These are phyloP conservation scores for Hemibagrus guttatus DNA, from an alignment of 2,797 vertebrate species.

Conservation along the genomic window DNA sequence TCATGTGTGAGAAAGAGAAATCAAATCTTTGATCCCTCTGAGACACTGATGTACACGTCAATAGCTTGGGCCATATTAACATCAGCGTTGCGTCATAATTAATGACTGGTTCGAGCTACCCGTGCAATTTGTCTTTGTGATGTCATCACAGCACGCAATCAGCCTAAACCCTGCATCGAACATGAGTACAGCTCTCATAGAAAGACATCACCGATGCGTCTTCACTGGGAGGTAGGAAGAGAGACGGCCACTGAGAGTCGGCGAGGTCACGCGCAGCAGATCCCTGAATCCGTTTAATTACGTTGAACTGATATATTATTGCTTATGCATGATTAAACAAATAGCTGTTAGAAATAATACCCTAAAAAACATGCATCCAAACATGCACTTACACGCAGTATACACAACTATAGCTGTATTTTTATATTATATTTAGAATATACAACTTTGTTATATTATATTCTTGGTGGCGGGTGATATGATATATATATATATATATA, in stretches of 20 bases:
- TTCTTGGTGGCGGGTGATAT: too few relatives aligned
- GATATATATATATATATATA: too few relatives aligned
- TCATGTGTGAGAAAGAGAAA: conserved; percentile 51
- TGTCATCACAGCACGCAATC: too few relatives aligned
- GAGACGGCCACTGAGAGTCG: not conserved
- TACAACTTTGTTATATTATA: too few relatives aligned
- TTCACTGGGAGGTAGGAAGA: too few relatives aligned
- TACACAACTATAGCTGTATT: not conserved
- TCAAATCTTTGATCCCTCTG: conserved; percentile 37
- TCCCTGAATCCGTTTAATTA: not conserved
- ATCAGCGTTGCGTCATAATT: not conserved
- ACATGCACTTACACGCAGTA: not conserved
- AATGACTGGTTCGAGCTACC: not conserved
- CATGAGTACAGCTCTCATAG: too few relatives aligned
- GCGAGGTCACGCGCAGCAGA: not conserved
- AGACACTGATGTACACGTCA: not conserved
- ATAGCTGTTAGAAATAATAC: not conserved
- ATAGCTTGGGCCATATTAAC: conserved; percentile 23
- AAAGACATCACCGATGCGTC: too few relatives aligned
- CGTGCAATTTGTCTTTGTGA: too few relatives aligned
- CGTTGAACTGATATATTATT: not conserved
- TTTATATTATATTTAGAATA: not conserved
- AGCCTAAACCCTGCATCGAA: too few relatives aligned
- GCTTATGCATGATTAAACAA: not conserved
- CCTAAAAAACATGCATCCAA: too few relatives aligned